Evolutionary conservation across 2,888 invertebrate genomes (phyloP).

Genomic region (Zelleria hepariella): DNA sequence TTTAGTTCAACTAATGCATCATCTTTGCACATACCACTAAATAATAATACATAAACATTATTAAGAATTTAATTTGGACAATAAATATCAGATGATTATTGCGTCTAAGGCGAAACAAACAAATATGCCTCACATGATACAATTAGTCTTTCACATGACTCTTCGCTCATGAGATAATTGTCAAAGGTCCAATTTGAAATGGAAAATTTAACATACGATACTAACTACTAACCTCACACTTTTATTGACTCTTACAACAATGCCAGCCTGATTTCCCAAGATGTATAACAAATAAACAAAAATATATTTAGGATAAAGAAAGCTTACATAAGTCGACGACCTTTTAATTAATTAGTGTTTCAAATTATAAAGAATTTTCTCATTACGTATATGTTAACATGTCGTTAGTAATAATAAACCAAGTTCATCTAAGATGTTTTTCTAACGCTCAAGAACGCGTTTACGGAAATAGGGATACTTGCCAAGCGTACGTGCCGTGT

Average conservation of each 20-base stretch:
- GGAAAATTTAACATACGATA: background rate
- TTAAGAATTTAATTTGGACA: background rate
- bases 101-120: background rate
- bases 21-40: no score
- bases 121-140: background rate
- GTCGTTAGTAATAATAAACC: no score
- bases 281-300: no score
- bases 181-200: background rate
- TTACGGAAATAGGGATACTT: conserved; percentile 40
- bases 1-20: background rate
- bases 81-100: background rate
- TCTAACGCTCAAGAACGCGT: conserved; percentile 18
- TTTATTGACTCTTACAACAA: no score
- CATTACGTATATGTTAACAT: no score
- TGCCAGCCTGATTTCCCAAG: no score
- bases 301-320: no score
- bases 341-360: no score
- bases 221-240: no score
- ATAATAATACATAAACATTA: background rate
- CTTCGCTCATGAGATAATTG: background rate
- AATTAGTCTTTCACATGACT: background rate
- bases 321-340: no score
- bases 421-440: background rate
- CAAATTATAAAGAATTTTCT: no score
- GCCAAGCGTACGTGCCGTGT: conserved; percentile 27